Conservation (phyloP, 2,797 vertebrate species). For the Myioborus melanocephalus region DNA sequence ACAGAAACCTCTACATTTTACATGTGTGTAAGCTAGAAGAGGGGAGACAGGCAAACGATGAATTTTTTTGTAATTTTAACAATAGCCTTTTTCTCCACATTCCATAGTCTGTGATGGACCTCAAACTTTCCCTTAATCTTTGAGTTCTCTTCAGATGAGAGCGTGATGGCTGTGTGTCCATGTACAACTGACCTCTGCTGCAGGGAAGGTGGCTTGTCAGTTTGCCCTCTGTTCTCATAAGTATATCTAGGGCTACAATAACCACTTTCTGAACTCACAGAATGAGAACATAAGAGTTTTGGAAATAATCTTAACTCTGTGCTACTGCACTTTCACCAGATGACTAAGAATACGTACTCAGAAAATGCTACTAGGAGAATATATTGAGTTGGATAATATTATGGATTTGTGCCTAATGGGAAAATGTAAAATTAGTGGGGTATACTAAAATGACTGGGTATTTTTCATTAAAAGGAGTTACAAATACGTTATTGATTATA, state of each 20-base stretch:
- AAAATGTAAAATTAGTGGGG: not conserved
- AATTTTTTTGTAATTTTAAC: not conserved
- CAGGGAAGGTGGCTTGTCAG: not conserved
- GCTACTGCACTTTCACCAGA: not conserved
- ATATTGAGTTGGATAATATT: not conserved
- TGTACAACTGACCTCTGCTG: not conserved
- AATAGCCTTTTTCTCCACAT: not conserved
- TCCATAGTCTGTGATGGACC: not conserved
- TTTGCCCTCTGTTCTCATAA: not conserved
- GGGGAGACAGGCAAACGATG: not conserved
- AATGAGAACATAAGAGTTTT: not conserved
- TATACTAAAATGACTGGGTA: not conserved
- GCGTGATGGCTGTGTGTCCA: not conserved
- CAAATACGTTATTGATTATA: not conserved
- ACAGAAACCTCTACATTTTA: not conserved
- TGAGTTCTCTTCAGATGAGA: not conserved
- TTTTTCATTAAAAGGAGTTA: not conserved
- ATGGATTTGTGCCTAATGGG: not conserved
- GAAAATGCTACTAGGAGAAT: not conserved
- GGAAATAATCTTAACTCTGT: not conserved
- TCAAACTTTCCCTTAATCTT: not conserved
- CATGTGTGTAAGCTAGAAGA: not conserved
- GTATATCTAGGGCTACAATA: not conserved
- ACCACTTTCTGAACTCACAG: not conserved
- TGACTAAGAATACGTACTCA: not conserved